Conservation (phyloP, 2,888 invertebrate genomes). For the Tenthredo mesomela region DNA sequence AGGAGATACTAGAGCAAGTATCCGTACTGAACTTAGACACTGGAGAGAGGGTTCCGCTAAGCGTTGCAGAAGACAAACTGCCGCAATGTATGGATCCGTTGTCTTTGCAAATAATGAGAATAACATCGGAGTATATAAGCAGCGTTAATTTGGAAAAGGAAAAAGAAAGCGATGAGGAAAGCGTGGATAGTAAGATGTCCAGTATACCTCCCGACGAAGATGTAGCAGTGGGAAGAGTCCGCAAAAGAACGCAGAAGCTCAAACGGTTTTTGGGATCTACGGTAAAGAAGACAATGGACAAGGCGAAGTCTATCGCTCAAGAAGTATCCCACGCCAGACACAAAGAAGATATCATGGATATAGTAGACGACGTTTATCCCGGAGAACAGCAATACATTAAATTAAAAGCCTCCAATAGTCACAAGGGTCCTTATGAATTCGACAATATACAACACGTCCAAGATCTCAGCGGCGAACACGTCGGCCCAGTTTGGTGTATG, state of each 20-base stretch:
- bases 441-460: conserved; percentile 94
- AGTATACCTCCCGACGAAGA: conserved; percentile 80
- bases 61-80: conserved; percentile 95
- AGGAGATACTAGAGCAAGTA: conserved; percentile 96
- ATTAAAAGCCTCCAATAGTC: conserved; percentile 96
- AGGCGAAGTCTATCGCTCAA: conserved; percentile 93
- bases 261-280: conserved; percentile 93
- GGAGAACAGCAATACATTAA: conserved; percentile 89
- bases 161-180: conserved; percentile 89
- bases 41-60: conserved; percentile 95
- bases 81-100: conserved; percentile 96
- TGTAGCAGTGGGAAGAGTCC: conserved; percentile 78
- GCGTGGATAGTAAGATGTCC: conserved; percentile 83
- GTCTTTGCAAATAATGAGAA: conserved; percentile 95
- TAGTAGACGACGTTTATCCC: conserved; percentile 89
- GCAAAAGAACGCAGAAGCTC: conserved; percentile 81
- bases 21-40: conserved; percentile 91
- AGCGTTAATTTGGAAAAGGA: conserved; percentile 83
- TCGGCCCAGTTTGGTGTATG: conserved; percentile 99
- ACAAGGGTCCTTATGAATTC: conserved; percentile 98
- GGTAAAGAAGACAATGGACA: conserved; percentile 94
- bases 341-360: conserved; percentile 92
- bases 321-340: conserved; percentile 93
- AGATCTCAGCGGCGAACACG: conserved; percentile 91
- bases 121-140: conserved; percentile 94